phyloP scores from a whole-genome alignment of 2,113 vertebrate genomes.

The Trematomus loennbergii region DNA sequence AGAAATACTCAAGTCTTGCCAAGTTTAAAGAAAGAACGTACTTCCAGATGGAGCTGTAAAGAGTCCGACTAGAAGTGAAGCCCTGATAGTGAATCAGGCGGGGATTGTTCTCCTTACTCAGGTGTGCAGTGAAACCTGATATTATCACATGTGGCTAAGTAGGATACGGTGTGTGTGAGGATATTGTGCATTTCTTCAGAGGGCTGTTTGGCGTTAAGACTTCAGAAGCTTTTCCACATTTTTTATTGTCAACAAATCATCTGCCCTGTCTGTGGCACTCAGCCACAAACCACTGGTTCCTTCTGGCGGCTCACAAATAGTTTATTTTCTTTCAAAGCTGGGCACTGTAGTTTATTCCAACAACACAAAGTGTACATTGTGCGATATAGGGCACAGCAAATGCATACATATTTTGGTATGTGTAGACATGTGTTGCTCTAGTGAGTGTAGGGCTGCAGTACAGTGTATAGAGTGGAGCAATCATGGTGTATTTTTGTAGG shows the following conservation, averaged over 20 bases:
- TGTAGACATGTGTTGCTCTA: neutral
- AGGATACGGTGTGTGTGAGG: slow-evolving; percentile 25
- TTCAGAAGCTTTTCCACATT: neutral
- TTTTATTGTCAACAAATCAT: neutral
- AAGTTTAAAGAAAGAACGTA: slow-evolving; percentile 43
- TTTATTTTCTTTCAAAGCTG: no score
- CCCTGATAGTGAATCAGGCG: slow-evolving; percentile 31
- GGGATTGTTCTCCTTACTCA: slow-evolving; percentile 35
- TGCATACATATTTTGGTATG: neutral
- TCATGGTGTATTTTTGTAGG: no score
- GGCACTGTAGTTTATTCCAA: neutral
- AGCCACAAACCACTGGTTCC: neutral
- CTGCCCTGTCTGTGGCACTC: neutral
- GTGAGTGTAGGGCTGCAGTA: neutral
- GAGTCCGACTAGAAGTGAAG: slow-evolving; percentile 9
- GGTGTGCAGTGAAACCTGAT: slow-evolving; percentile 58
- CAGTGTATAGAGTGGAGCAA: neutral
- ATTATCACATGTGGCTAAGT: slow-evolving; percentile 53
- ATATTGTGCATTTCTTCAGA: neutral
- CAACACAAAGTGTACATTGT: neutral
- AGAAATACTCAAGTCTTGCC: slow-evolving; percentile 30
- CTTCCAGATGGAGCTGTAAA: slow-evolving; percentile 46
- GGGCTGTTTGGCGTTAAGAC: neutral
- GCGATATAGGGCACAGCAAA: neutral
- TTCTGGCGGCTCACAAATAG: neutral